Evolutionary conservation across 2,797 vertebrate species (phyloP).

Genomic region (Glossophaga mutica): DNA sequence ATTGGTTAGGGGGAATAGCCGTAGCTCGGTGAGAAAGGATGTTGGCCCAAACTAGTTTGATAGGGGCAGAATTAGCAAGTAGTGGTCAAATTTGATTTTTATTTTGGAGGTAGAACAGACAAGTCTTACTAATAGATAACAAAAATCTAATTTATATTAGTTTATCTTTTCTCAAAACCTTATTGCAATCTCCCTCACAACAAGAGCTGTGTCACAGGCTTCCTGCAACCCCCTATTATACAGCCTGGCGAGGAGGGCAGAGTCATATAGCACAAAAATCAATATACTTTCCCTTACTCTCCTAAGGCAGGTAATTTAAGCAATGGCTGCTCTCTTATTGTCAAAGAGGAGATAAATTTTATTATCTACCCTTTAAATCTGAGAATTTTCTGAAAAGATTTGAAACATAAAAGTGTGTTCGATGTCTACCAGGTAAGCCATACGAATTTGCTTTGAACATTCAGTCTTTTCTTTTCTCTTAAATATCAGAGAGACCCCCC

Average conservation of each 20-base stretch:
- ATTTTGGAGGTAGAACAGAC: not conserved
- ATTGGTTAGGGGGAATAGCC: fast-evolving
- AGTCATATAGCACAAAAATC: not conserved
- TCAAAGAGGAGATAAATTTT: not conserved
- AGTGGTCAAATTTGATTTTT: not conserved
- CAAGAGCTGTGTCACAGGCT: not conserved
- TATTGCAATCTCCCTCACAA: not conserved
- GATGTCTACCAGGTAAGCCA: not conserved
- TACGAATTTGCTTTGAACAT: not conserved
- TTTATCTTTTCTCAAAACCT: not conserved
- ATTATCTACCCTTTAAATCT: not conserved
- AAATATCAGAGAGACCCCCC: not conserved
- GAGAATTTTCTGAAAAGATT: not conserved
- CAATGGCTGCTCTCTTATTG: not conserved
- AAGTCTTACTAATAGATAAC: not conserved
- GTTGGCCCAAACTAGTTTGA: not conserved
- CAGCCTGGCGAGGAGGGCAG: not conserved
- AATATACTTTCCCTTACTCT: not conserved
- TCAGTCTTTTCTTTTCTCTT: not conserved
- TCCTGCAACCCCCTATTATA: not conserved
- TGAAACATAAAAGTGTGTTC: not conserved
- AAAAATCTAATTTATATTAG: not conserved
- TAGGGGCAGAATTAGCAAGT: not conserved
- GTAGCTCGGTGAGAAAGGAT: not conserved
- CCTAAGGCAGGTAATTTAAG: constrained; percentile 1